These are phyloP conservation scores for Drosophila oshimai DNA, from an alignment of 1,140 invertebrate species.

Conservation along the genomic window DNA sequence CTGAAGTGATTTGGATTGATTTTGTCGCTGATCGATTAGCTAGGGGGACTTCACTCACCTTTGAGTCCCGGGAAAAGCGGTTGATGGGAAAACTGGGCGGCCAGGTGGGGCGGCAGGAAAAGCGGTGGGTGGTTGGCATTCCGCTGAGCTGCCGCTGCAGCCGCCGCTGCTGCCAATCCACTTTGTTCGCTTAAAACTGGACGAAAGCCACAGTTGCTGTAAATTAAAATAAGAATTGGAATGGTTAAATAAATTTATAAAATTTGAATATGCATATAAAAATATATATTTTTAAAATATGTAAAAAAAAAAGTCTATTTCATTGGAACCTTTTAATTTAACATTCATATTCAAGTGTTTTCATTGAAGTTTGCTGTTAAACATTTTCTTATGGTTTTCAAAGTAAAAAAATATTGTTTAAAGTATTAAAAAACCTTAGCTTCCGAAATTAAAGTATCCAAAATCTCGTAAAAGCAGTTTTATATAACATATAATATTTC, in stretches of 20 bases:
- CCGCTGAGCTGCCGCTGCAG: conserved; percentile 61
- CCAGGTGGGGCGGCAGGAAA: conserved; percentile 92
- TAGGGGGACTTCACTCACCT: conserved; percentile 84
- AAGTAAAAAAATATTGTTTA: too few relatives aligned
- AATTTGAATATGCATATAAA: not conserved
- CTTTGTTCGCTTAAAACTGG: conserved; percentile 84
- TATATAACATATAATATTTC: too few relatives aligned
- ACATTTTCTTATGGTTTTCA: too few relatives aligned
- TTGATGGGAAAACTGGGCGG: conserved; percentile 90
- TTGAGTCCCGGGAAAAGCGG: conserved; percentile 90
- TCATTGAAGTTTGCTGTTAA: too few relatives aligned
- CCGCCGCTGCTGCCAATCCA: conserved; percentile 67
- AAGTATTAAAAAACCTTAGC: too few relatives aligned
- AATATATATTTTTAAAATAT: not conserved
- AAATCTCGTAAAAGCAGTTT: too few relatives aligned
- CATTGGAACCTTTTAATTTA: too few relatives aligned
- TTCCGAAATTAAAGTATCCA: too few relatives aligned
- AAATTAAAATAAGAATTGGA: conserved; percentile 77
- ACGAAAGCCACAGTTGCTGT: conserved; percentile 85
- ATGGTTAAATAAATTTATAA: not conserved
- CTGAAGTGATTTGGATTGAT: conserved; percentile 9
- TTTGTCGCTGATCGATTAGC: conserved; percentile 36
- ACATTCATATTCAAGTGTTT: too few relatives aligned
- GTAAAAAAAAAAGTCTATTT: too few relatives aligned
- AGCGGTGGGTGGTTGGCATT: conserved; percentile 85